phyloP scores from a whole-genome alignment of 2,888 invertebrate genomes.

The Chromoteleia sp. region DNA sequence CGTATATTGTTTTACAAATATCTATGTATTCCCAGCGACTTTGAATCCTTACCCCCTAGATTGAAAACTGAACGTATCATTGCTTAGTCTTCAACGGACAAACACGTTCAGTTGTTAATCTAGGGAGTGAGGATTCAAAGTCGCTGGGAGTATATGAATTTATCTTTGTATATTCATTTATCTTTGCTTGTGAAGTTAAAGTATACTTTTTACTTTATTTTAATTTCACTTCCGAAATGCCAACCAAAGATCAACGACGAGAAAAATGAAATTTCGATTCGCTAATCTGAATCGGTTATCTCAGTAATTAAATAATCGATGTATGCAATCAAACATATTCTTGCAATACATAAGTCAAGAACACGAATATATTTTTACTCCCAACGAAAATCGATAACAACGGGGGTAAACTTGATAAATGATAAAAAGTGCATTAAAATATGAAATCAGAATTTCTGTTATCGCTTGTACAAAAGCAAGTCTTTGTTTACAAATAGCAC shows the following conservation, averaged over 20 bases:
- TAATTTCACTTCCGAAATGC: constrained; percentile 23
- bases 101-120: too few relatives aligned
- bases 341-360: constrained; percentile 2
- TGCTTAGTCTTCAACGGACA: too few relatives aligned
- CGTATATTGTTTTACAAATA: neutral
- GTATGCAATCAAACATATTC: constrained; percentile 39
- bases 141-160: too few relatives aligned
- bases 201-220: constrained; percentile 14
- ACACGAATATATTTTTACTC: constrained; percentile 32
- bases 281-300: constrained; percentile 50
- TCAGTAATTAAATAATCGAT: constrained; percentile 55
- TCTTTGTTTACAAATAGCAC: constrained; percentile 25
- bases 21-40: too few relatives aligned
- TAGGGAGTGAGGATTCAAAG: too few relatives aligned
- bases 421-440: constrained; percentile 51
- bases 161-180: constrained; percentile 2
- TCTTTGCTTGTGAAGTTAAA: constrained; percentile 3
- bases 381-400: neutral
- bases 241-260: constrained; percentile 41
- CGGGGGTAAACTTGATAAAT: constrained; percentile 25
- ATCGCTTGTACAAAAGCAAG: constrained; percentile 4
- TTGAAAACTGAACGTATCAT: too few relatives aligned
- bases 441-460: constrained; percentile 40
- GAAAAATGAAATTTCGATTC: constrained; percentile 35
- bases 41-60: too few relatives aligned